Percentiles rank a stretch among this genome's conserved stretches.
These are phyloP conservation scores for Heteromormyrus szaboi DNA, from an alignment of 2,797 vertebrate genomes.

Conservation along the genomic window DNA sequence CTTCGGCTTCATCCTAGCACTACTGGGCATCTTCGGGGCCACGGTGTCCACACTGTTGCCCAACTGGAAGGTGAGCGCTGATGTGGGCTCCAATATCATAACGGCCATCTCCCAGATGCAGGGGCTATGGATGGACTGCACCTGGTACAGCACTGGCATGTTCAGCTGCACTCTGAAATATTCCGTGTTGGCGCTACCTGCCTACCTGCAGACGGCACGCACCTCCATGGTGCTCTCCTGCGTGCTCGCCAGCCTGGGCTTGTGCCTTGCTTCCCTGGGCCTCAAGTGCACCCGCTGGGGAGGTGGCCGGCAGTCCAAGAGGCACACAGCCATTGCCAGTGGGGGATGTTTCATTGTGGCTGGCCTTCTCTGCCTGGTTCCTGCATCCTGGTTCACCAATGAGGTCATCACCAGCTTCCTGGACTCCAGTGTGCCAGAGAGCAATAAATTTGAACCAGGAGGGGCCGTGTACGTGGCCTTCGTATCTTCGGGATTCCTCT, in stretches of 20 bases:
- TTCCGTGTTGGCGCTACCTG: slow-evolving; percentile 64
- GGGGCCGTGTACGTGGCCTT: slow-evolving; percentile 71
- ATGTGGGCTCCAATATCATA: slow-evolving; percentile 66
- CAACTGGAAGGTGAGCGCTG: slow-evolving; percentile 72
- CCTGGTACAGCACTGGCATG: slow-evolving; percentile 77
- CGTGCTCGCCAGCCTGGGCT: slow-evolving; percentile 62
- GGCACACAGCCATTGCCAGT: slow-evolving; percentile 58
- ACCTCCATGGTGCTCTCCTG: slow-evolving; percentile 76
- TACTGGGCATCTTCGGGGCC: slow-evolving; percentile 61
- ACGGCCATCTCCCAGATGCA: slow-evolving; percentile 68
- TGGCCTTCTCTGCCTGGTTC: slow-evolving; percentile 61
- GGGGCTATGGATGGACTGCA: slow-evolving; percentile 82
- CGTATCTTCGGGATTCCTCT: slow-evolving; percentile 62
- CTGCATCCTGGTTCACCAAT: slow-evolving; percentile 71
- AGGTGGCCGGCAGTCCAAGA: slow-evolving; percentile 58
- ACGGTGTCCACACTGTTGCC: slow-evolving; percentile 70
- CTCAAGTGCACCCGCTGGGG: slow-evolving; percentile 73
- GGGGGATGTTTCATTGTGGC: slow-evolving; percentile 66
- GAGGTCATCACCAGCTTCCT: slow-evolving; percentile 68
- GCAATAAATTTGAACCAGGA: slow-evolving; percentile 69
- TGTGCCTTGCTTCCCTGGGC: slow-evolving; percentile 64
- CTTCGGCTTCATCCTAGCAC: slow-evolving; percentile 66
- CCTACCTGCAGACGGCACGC: slow-evolving; percentile 68
- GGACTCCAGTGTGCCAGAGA: slow-evolving; percentile 63
- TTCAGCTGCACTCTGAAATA: slow-evolving; percentile 74